A percentile compares a stretch with the other conserved stretches of the same genome.
phyloP scores from a whole-genome alignment of 2,888 invertebrate genomes.

The Drosophila histrio region DNA sequence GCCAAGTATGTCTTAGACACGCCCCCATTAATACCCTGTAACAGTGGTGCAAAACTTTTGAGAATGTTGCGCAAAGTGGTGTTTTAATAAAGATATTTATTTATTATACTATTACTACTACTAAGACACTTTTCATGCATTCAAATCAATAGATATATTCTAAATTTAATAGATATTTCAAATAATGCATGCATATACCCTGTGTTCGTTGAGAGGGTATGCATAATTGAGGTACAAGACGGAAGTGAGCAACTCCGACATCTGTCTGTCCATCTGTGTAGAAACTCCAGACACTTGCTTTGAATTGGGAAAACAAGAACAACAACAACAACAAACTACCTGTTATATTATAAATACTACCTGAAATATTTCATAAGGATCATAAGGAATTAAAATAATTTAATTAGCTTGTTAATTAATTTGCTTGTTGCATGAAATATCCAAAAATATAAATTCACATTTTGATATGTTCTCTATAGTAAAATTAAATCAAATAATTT shows the following conservation, averaged over 20 bases:
- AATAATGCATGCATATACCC: neutral
- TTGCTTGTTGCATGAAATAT: neutral
- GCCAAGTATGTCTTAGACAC: conserved; percentile 28
- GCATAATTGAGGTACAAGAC: conserved; percentile 8
- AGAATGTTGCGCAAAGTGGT: neutral
- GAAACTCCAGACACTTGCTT: neutral
- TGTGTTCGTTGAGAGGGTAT: neutral
- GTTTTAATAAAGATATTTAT: no score
- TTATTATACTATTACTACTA: no score
- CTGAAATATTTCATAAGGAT: neutral
- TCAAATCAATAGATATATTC: neutral
- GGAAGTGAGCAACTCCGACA: conserved; percentile 9
- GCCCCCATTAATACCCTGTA: conserved; percentile 38
- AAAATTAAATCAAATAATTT: neutral
- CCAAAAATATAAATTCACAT: neutral
- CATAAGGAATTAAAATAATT: neutral
- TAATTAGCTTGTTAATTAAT: no score
- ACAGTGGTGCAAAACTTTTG: neutral
- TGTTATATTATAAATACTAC: neutral
- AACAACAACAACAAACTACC: no score
- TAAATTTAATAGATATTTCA: neutral
- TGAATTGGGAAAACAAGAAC: neutral
- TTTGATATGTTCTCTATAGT: neutral
- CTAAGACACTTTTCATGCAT: no score
- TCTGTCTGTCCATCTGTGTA: conserved; percentile 6